Percentiles rank a stretch among this genome's conserved stretches.
phyloP scores from a whole-genome alignment of 2,888 invertebrate genomes.

The Myathropa florea region DNA sequence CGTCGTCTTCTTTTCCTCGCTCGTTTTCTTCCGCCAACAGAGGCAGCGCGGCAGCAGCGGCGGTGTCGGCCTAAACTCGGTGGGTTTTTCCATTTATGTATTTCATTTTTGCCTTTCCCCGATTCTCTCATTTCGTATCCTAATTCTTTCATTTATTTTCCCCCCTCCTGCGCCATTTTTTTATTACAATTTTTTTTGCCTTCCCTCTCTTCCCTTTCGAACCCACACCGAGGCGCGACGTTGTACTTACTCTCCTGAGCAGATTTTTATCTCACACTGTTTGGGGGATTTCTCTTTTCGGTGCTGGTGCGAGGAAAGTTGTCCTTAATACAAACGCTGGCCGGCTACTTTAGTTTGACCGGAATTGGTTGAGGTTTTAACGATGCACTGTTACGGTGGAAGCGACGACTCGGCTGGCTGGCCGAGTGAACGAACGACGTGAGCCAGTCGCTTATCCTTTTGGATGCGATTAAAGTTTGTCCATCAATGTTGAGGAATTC shows the following conservation, averaged over 20 bases:
- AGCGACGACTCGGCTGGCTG: background rate
- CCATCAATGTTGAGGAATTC: conserved; percentile 40
- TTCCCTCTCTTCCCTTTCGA: background rate
- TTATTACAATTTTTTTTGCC: background rate
- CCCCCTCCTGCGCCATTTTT: conserved; percentile 47
- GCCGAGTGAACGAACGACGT: background rate
- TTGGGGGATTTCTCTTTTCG: conserved; percentile 19
- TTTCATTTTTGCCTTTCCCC: background rate
- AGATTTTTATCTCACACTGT: conserved; percentile 24
- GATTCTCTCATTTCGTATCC: background rate
- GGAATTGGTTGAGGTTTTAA: conserved; percentile 50
- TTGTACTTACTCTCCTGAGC: background rate
- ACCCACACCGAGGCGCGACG: background rate
- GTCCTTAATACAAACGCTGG: conserved; percentile 33
- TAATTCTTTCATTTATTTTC: conserved; percentile 20
- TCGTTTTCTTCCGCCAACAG: background rate
- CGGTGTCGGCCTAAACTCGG: conserved; percentile 7
- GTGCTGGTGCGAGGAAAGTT: conserved; percentile 1
- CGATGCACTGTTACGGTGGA: conserved; percentile 7
- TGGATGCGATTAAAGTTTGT: conserved; percentile 44
- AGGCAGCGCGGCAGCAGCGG: conserved; percentile 16
- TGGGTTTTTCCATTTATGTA: conserved; percentile 24
- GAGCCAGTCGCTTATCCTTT: conserved; percentile 14
- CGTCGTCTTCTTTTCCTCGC: background rate
- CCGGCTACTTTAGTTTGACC: conserved; percentile 32